Percentiles rank a stretch among this genome's conserved stretches.
Evolutionary conservation across 2,113 vertebrate genomes (phyloP).

Genomic region (Cyanistes caeruleus): DNA sequence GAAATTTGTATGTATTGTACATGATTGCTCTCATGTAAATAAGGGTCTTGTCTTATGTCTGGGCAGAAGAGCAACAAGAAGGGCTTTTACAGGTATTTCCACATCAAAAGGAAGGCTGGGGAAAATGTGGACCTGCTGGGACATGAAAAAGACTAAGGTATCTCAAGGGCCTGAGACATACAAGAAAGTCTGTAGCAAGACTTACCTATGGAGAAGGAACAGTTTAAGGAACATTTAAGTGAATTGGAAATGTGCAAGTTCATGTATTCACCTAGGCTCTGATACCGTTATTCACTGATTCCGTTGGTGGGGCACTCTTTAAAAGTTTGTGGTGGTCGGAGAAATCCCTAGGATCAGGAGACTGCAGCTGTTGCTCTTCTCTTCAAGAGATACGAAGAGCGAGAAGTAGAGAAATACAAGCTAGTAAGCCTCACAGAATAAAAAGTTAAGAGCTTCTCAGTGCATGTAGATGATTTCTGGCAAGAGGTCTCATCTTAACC

Average conservation of each 20-base stretch:
- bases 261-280: fast-evolving
- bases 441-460: neutral
- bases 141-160: neutral
- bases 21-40: neutral
- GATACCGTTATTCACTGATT: too few relatives aligned
- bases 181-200: neutral
- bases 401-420: neutral
- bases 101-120: neutral
- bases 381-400: neutral
- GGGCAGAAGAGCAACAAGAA: neutral
- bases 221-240: neutral
- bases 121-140: neutral
- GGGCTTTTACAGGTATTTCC: neutral
- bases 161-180: neutral
- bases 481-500: neutral
- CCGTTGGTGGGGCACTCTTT: neutral
- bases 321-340: neutral
- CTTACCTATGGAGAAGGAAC: neutral
- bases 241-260: neutral
- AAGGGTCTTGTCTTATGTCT: neutral
- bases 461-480: neutral
- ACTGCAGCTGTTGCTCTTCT: neutral
- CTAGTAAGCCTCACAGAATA: neutral
- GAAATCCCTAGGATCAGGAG: neutral
- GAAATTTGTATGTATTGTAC: neutral